Base-by-base conservation (phyloP, 2,113 vertebrate species). In the Peromyscus leucopus region DNA sequence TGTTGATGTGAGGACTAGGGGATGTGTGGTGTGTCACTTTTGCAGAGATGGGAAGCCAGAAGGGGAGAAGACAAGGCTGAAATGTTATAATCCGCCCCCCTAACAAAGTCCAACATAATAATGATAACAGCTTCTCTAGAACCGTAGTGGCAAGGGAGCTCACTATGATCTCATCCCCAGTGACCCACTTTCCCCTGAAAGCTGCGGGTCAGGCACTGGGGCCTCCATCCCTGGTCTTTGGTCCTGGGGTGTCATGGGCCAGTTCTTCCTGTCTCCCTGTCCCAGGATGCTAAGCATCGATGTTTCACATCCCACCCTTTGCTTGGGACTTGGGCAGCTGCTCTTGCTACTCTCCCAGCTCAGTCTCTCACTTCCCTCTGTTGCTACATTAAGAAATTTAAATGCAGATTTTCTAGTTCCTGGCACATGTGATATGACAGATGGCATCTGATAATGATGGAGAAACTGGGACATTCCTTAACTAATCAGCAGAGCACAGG, bases 391-490 rank as follows among this genome's bases (percentile, higher is more conserved):
- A 84, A 80, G 67, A 82, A 51, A 80, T 39, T 85, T 87, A 55
- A 79, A 33, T 79, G 94, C 71, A 82, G 26, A 57, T 95, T 86
- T 90, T 89, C 93, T 84, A 74, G 79, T 85, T 96, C 65, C 48
- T 63, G 51, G 80, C 7, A 65, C 48, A 63, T 22, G 84, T 42
- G 28, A 95, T 36, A 55, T 61, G 86, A 76, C 80, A 91, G 94
- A 89, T 92, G 86, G 86, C 72, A 75, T 74, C 22, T 94, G 95
- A 87, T 90, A 89, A 91, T 42, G 89, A 89, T 0, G 90, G 84
- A 92, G 65, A 95, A 95, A 95, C 72, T 69, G 75, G 95, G 85
- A 85, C 91, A 84, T 93, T 90, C 48, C 72, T 93, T 63, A 91
- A 61, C 75, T 91, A 94, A 84, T 69, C 3, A 72, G 84, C 33